These are phyloP conservation scores for Pseudorhombus dupliciocellatus DNA, from an alignment of 2,113 vertebrate species.

Conservation along the genomic window DNA sequence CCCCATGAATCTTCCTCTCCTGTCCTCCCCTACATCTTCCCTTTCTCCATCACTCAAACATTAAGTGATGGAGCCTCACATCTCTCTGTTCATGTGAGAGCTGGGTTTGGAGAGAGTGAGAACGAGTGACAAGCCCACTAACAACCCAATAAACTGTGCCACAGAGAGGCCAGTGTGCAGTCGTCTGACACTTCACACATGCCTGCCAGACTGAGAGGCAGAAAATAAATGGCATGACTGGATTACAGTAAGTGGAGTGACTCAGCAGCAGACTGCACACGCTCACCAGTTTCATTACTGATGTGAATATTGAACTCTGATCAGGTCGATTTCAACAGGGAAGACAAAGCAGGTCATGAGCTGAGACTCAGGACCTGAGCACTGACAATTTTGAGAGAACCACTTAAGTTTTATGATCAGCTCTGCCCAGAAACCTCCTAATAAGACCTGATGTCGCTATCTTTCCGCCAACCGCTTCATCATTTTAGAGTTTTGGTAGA, in stretches of 20 bases:
- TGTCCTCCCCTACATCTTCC: not conserved
- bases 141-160: constrained; percentile 54
- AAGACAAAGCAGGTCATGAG: not conserved
- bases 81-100: not conserved
- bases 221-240: constrained; percentile 5
- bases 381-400: too few relatives aligned
- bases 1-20: constrained; percentile 3
- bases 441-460: too few relatives aligned
- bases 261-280: constrained; percentile 5
- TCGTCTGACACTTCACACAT: constrained; percentile 15
- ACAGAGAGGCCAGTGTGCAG: constrained; percentile 19
- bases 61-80: constrained; percentile 14
- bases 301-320: not conserved
- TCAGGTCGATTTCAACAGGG: not conserved
- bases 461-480: too few relatives aligned
- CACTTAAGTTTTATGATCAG: not conserved
- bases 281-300: not conserved
- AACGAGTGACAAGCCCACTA: constrained; percentile 38
- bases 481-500: not conserved
- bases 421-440: too few relatives aligned
- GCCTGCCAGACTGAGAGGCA: constrained; percentile 7
- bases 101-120: constrained; percentile 18
- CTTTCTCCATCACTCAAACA: constrained; percentile 10
- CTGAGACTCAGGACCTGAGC: too few relatives aligned
- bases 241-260: constrained; percentile 17